Percentiles rank a stretch among this genome's conserved stretches.
Evolutionary conservation across 2,797 vertebrate genomes (phyloP).

Genomic region (Gypaetus barbatus): DNA sequence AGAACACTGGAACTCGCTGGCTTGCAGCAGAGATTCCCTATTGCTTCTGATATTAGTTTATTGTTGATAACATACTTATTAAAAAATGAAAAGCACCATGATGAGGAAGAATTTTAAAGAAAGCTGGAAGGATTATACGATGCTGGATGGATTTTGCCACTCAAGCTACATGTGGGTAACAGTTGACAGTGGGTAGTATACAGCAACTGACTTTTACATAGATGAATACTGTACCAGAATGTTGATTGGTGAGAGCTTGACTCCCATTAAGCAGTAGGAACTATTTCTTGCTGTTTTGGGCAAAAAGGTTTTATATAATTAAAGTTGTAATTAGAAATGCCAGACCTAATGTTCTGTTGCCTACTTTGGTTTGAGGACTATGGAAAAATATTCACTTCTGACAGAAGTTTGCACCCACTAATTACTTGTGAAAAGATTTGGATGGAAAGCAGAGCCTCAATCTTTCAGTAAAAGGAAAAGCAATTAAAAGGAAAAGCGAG

Average conservation of each 20-base stretch:
- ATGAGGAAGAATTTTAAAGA: slow-evolving; percentile 23
- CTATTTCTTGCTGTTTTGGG: slow-evolving; percentile 53
- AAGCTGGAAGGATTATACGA: background rate
- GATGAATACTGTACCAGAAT: slow-evolving; percentile 41
- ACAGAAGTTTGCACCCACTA: slow-evolving; percentile 23
- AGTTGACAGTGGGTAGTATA: slow-evolving; percentile 23
- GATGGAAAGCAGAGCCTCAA: slow-evolving; percentile 16
- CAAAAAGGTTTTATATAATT: slow-evolving; percentile 60
- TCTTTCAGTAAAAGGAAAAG: slow-evolving; percentile 40
- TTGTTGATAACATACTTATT: background rate
- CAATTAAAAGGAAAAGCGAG: background rate
- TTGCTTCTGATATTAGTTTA: slow-evolving; percentile 27
- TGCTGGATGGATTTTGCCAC: background rate
- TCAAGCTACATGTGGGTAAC: slow-evolving; percentile 29
- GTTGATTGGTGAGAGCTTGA: slow-evolving; percentile 25
- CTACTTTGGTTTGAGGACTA: slow-evolving; percentile 38
- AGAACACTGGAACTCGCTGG: background rate
- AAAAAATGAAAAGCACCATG: background rate
- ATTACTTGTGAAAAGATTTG: slow-evolving; percentile 52
- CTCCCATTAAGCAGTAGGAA: slow-evolving; percentile 67
- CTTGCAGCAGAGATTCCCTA: background rate
- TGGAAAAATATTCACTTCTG: slow-evolving; percentile 41
- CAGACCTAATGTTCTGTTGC: slow-evolving; percentile 63
- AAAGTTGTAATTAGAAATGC: slow-evolving; percentile 69
- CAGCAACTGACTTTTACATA: slow-evolving; percentile 54